Base-by-base conservation (phyloP, 1,140 invertebrate species). In the Asobara japonica region DNA sequence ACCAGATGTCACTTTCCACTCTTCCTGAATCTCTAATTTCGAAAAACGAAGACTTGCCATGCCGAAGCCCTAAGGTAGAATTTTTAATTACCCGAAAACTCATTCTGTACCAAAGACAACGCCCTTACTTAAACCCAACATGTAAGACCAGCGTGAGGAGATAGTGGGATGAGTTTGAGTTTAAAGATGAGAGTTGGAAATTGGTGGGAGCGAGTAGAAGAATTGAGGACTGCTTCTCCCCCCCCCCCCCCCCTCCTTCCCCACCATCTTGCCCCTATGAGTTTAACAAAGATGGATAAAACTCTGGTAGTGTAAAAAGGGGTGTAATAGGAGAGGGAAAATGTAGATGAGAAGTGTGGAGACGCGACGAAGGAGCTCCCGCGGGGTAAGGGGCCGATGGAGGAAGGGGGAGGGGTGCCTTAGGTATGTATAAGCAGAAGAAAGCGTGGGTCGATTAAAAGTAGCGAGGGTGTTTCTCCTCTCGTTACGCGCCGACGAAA, bases 391-490 rank as follows among this genome's bases (percentile, higher is more conserved):
- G 56, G 60, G 69, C 73, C 76, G 77, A 70, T 76, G 79, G 77
- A 69, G 78, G 75, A 74, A 78, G 65, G 67, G 62, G 77, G 72
- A 71, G 75, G 79, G 76, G 71, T 60, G 65, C 75, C 66, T 74
- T 83, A 83, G 84, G 83, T 84, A 84, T 85, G 84, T 86, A 86
- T 85, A 85, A 88, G 86, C 83, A 86, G 82, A 87, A 87, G 86
- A 88, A 87, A 88, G 85, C 86, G 84, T 83, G 86, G 86, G 86
- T 87, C 86, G 86, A 88, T 87, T 88, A 88, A 88, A 88, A 88
- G 86, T 87, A 88, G 85, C 86, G 85, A 88, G 86, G 86, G 86
- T 87, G 85, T 87, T 87, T 88, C 86, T 87, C 84, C 85, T 86
- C 86, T 87, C 84, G 86, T 87, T 88, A 88, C 84, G 20, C 51